Base-by-base conservation (phyloP, 2,888 invertebrate genomes). In the Heptascelio sp. region DNA sequence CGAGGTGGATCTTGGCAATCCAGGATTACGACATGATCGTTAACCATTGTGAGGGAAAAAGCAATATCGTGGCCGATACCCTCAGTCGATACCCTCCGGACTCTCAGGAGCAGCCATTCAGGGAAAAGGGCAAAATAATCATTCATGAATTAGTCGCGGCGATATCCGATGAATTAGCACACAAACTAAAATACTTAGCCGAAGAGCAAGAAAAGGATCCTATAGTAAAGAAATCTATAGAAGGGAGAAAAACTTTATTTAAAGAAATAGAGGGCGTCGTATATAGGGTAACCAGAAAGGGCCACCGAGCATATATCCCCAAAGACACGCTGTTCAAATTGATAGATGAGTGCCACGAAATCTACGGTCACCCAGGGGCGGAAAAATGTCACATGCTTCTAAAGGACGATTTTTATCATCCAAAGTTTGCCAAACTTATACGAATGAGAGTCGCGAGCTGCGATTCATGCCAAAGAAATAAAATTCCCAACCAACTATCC, bases 1-100 rank as follows among this genome's bases (percentile, higher is more conserved):
- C 85, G 1, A 55, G 91, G 3, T 91, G 89, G 89, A 76, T 85
- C 2, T 25, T 87, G 0, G 86, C 73, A 17, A 76, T 90, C 3
- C 87, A 89, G 55, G 87, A 88, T 55, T 90, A 87, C 62, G 64
- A 87, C 59, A 84, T 87, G 13, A 67, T 49, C 0, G 60, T 90
- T 0, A 81, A 86, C 21, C 75, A 90, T 49, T 76, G 85, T 40
- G 78, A 70, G 15, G 90, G 89, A 2, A 65, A 17, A 0, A 79
- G 87, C 3, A 89, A 89, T 43, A 43, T 87, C 0, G 84, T 84
- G 8, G 88, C 87, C 0, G 88, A 90, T 57, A 62, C 57, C 6
- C 15, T 57, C 13, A 57, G 30, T 30, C 4, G 30, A 8, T 6
- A 4, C 8, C 30, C 8, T 8, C 30, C 30, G 30, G 8, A 30